Evolutionary conservation across 2,113 vertebrate species (phyloP).

Genomic region (Halichoeres trimaculatus): DNA sequence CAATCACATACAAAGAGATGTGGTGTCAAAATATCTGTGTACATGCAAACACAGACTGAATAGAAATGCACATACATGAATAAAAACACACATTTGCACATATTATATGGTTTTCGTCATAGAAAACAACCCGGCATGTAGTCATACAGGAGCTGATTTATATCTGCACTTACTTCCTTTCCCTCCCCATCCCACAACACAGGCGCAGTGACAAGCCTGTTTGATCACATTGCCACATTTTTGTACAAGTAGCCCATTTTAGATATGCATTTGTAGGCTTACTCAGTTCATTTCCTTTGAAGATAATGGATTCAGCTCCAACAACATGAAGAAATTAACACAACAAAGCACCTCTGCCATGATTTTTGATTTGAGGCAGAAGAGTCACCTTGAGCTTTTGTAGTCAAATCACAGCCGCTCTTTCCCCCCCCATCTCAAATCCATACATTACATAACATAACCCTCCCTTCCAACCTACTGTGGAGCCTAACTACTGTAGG

Average conservation of each 20-base stretch:
- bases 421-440: conserved; percentile 45
- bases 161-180: conserved; percentile 57
- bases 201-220: conserved; percentile 3
- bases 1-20: not conserved
- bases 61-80: not conserved
- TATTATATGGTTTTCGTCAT: conserved; percentile 5
- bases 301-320: not conserved
- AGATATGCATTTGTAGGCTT: not conserved
- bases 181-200: conserved; percentile 11
- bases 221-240: conserved; percentile 24
- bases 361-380: not conserved
- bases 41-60: not conserved
- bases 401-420: conserved; percentile 39
- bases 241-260: not conserved
- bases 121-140: conserved; percentile 9
- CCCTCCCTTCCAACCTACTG: conserved; percentile 10
- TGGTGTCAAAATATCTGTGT: not conserved
- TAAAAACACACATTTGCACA: not conserved
- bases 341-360: not conserved
- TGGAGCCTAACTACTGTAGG: conserved; percentile 33
- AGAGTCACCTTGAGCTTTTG: conserved; percentile 61
- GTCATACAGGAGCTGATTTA: conserved; percentile 37
- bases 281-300: not conserved
- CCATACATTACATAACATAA: conserved; percentile 68
- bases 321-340: not conserved